These are phyloP conservation scores for Lepidotrigona ventralis DNA, from an alignment of 1,140 invertebrate genomes.

Conservation along the genomic window DNA sequence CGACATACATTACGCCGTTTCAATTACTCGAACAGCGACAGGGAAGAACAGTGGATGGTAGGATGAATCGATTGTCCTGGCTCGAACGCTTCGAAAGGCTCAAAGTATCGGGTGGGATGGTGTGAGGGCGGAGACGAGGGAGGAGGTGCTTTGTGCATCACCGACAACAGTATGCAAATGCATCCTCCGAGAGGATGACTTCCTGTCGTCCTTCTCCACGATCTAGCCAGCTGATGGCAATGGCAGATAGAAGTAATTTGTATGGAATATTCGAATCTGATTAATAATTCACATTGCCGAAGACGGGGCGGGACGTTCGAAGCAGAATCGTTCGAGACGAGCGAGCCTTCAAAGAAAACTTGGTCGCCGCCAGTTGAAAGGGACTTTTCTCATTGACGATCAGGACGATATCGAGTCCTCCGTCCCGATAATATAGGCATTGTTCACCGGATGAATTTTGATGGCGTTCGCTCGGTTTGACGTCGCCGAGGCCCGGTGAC, in stretches of 20 bases:
- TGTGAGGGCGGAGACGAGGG: too few species aligned
- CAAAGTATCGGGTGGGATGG: conserved; percentile 19
- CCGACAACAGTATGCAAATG: conserved; percentile 40
- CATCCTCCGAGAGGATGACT: background rate
- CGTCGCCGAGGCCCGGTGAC: conserved; percentile 22
- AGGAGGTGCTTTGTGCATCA: conserved; percentile 6
- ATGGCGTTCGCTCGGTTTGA: conserved; percentile 27
- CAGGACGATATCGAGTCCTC: conserved; percentile 11
- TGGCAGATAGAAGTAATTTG: conserved; percentile 26
- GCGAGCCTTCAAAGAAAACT: background rate
- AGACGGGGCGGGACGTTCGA: background rate
- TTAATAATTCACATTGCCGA: conserved; percentile 46
- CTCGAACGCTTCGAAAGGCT: conserved; percentile 25
- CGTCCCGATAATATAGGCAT: conserved; percentile 12
- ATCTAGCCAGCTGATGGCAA: background rate
- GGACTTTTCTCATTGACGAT: conserved; percentile 4
- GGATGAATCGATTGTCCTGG: conserved; percentile 34
- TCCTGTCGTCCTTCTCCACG: background rate
- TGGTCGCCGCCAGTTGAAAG: background rate
- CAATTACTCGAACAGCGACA: conserved; percentile 26
- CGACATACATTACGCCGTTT: conserved; percentile 38
- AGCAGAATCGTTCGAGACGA: conserved; percentile 6
- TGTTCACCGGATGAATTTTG: conserved; percentile 24
- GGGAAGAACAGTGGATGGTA: background rate
- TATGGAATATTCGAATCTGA: conserved; percentile 43